These are phyloP conservation scores for Eucidaris tribuloides DNA, from an alignment of 35 echinoderm and acorn worm genomes.

Conservation along the genomic window DNA sequence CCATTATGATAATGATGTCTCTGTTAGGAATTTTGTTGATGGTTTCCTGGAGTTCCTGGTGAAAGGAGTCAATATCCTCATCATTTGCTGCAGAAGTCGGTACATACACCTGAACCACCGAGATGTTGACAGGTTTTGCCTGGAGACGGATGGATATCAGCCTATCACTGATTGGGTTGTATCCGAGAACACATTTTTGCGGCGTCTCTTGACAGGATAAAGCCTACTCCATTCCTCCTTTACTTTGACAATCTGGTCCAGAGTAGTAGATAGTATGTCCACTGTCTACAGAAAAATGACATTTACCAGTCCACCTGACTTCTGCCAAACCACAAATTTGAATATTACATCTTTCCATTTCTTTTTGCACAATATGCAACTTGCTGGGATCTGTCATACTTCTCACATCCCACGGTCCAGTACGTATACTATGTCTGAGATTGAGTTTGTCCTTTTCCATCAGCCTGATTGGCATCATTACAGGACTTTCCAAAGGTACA, in stretches of 20 bases:
- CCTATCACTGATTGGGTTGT: neutral
- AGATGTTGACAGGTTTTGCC: slow-evolving; percentile 2
- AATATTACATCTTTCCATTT: too few species aligned
- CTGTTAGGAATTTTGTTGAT: neutral
- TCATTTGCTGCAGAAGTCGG: neutral
- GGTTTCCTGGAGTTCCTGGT: too few species aligned
- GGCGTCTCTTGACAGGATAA: slow-evolving; percentile 4
- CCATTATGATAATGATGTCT: neutral
- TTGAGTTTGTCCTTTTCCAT: slow-evolving; percentile 4
- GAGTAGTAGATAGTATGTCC: too few species aligned
- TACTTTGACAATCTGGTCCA: neutral
- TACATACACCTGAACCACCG: neutral
- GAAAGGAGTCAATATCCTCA: too few species aligned
- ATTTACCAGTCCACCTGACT: neutral
- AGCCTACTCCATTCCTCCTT: too few species aligned
- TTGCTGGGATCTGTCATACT: slow-evolving; percentile 15
- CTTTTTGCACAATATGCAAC: neutral
- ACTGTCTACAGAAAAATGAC: neutral
- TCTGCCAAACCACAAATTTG: too few species aligned
- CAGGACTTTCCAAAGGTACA: too few species aligned
- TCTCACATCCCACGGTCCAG: slow-evolving; percentile 1
- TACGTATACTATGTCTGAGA: neutral
- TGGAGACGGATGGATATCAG: too few species aligned
- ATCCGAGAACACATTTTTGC: too few species aligned
- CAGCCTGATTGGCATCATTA: too few species aligned